Evolutionary conservation across 2,888 invertebrate species (phyloP).

Genomic region (Pedicia rivosa): DNA sequence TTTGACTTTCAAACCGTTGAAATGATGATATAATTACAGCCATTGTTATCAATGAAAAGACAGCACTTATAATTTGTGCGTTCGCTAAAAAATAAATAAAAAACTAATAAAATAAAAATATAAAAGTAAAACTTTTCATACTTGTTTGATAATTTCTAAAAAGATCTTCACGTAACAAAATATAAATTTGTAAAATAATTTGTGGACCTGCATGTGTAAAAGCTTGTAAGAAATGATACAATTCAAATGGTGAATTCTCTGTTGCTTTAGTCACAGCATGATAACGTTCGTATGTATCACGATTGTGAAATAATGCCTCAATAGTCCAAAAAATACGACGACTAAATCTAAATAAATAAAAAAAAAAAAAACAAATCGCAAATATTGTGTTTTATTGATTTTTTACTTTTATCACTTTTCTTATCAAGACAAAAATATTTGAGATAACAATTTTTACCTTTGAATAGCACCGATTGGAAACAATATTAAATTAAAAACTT

Average conservation of each 20-base stretch:
- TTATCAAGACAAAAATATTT: neutral
- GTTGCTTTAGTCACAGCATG: conserved; percentile 42
- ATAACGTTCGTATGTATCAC: conserved; percentile 39
- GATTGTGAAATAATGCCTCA: conserved; percentile 43
- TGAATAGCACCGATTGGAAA: conserved; percentile 47
- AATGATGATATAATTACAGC: conserved; percentile 54
- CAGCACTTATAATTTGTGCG: conserved; percentile 47
- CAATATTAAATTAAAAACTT: conserved; percentile 34
- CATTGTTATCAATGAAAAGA: conserved; percentile 49
- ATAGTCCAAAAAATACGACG: conserved; percentile 61
- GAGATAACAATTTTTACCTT: conserved; percentile 32
- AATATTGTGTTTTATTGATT: neutral
- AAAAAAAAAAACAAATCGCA: neutral
- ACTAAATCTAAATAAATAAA: conserved; percentile 38
- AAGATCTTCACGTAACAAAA: conserved; percentile 41
- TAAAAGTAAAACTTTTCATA: conserved; percentile 19
- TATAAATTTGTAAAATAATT: conserved; percentile 44
- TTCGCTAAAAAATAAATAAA: conserved; percentile 35
- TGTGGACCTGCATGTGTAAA: conserved; percentile 65
- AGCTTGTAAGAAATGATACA: conserved; percentile 62
- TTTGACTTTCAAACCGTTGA: conserved; percentile 65
- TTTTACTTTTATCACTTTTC: neutral
- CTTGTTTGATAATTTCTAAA: conserved; percentile 46
- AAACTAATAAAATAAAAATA: neutral
- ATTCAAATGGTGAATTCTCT: conserved; percentile 51